Conservation (phyloP, 2,797 vertebrate species). For the Lerista edwardsae region DNA sequence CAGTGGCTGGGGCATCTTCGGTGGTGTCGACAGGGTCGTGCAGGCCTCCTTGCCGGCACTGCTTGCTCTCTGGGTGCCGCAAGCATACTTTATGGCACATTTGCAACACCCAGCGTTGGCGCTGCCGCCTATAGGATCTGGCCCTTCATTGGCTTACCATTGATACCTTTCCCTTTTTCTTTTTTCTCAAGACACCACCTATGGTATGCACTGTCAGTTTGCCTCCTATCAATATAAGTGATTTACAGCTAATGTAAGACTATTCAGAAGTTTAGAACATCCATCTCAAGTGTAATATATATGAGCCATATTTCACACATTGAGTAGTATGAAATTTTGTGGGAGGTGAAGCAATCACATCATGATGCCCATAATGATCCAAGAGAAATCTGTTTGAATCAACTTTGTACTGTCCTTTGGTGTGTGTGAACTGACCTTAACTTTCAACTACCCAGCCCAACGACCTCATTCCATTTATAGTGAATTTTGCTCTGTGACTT, state of each 20-base stretch:
- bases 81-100: no score
- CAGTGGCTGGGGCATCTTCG: no score
- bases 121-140: no score
- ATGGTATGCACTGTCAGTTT: not conserved
- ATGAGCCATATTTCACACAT: not conserved
- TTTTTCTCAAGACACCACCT: not conserved
- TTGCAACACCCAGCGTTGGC: no score
- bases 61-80: no score
- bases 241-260: not conserved
- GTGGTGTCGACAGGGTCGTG: no score
- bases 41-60: no score
- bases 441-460: not conserved
- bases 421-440: not conserved
- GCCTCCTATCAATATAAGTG: no score
- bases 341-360: not conserved
- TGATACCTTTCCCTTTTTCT: not conserved
- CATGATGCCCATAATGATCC: not conserved
- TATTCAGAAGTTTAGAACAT: not conserved
- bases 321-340: not conserved
- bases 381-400: not conserved
- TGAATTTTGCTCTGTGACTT: conserved; percentile 26
- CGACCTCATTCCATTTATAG: not conserved
- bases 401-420: not conserved
- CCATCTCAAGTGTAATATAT: not conserved
- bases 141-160: not conserved